A percentile compares a stretch with the other conserved stretches of the same genome.
Evolutionary conservation across 2,113 vertebrate genomes (phyloP).

Genomic region (Heptranchias perlo): DNA sequence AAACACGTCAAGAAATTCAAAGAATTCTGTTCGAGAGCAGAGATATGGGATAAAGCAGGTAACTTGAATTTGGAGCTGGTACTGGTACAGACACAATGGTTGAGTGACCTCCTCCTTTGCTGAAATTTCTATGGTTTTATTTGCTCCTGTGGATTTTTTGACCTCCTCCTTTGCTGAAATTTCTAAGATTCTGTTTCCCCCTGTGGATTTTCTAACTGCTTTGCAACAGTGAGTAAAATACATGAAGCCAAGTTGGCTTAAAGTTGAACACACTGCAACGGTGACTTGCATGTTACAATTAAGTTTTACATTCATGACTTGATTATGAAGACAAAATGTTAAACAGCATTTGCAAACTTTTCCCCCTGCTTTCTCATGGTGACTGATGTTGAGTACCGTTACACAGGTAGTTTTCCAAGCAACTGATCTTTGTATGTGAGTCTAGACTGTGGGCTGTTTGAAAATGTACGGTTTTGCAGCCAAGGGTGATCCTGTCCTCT

Average conservation of each 20-base stretch:
- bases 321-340: background rate
- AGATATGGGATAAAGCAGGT: background rate
- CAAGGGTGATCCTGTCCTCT: too few relatives aligned
- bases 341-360: too few relatives aligned
- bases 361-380: too few relatives aligned
- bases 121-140: too few relatives aligned
- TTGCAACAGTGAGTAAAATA: background rate
- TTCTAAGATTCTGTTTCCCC: background rate
- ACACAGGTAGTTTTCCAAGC: too few relatives aligned
- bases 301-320: background rate
- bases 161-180: too few relatives aligned
- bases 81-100: background rate
- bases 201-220: background rate
- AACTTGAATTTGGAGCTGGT: background rate
- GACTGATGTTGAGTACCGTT: too few relatives aligned
- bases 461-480: too few relatives aligned
- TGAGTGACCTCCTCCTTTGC: too few relatives aligned
- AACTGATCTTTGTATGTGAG: too few relatives aligned
- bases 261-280: background rate
- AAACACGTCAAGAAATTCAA: too few relatives aligned
- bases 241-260: background rate
- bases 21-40: background rate
- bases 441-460: too few relatives aligned
- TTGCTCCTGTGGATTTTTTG: background rate
- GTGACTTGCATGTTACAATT: background rate